Percentiles rank a stretch among this genome's conserved stretches.
phyloP scores from a whole-genome alignment of 2,888 invertebrate genomes.

The Ecdyonurus torrentis region DNA sequence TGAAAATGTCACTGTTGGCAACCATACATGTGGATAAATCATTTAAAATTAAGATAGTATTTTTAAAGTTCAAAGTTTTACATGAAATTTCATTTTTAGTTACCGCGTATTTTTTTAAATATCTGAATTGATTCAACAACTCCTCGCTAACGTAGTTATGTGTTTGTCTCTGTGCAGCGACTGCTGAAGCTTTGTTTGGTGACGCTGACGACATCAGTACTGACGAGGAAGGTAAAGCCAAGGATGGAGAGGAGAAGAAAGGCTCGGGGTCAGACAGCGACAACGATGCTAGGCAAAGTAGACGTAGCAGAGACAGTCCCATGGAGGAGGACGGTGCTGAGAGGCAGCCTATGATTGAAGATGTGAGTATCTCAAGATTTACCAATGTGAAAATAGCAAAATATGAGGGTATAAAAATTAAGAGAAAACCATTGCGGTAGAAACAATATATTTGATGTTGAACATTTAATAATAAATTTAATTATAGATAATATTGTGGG shows the following conservation, averaged over 20 bases:
- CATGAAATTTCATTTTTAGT: too few species aligned
- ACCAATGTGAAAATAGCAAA: too few species aligned
- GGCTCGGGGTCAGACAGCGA: slow-evolving; percentile 15
- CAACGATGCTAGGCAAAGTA: slow-evolving; percentile 24
- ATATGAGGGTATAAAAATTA: too few species aligned
- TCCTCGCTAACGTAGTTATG: too few species aligned
- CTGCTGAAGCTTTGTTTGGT: slow-evolving; percentile 75
- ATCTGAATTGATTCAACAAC: too few species aligned
- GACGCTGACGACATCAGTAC: slow-evolving; percentile 87
- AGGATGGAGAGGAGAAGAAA: slow-evolving; percentile 19
- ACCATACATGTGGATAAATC: background rate
- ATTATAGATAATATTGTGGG: too few species aligned
- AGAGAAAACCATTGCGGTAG: too few species aligned
- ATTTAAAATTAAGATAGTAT: background rate
- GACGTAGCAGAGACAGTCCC: slow-evolving; percentile 16
- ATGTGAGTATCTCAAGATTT: slow-evolving; percentile 16
- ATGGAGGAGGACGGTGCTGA: slow-evolving; percentile 21
- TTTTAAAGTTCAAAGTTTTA: background rate
- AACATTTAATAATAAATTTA: too few species aligned
- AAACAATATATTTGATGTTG: too few species aligned
- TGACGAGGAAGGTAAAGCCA: slow-evolving; percentile 49
- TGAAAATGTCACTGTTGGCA: too few species aligned
- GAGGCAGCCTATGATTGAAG: slow-evolving; percentile 26
- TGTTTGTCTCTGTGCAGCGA: slow-evolving; percentile 29
- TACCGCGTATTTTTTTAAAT: too few species aligned